These are phyloP conservation scores for Phalacrocorax carbo DNA, from an alignment of 2,113 vertebrate genomes.

Conservation along the genomic window DNA sequence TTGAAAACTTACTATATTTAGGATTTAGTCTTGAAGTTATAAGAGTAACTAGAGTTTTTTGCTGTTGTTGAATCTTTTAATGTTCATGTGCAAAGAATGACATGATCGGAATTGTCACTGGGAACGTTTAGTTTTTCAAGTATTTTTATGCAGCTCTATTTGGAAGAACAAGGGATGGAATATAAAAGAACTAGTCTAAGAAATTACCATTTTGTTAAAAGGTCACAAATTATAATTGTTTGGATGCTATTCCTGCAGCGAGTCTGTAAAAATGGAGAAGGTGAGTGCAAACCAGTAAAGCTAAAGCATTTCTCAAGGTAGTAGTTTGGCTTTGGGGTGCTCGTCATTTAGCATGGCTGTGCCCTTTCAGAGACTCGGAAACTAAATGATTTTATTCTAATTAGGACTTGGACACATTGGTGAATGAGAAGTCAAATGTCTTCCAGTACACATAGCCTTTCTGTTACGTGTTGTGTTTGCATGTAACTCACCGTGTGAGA, in stretches of 20 bases:
- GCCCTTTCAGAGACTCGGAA: background rate
- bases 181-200: background rate
- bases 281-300: background rate
- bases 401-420: background rate
- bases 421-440: background rate
- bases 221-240: background rate
- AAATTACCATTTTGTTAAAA: background rate
- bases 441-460: background rate
- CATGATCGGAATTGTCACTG: slow-evolving; percentile 19
- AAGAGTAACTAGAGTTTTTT: background rate
- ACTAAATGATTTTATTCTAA: background rate
- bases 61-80: slow-evolving; percentile 34
- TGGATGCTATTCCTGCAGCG: background rate
- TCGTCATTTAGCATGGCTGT: background rate
- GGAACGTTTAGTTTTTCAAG: slow-evolving; percentile 38
- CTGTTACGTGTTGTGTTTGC: background rate
- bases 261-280: background rate
- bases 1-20: slow-evolving; percentile 12
- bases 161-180: background rate
- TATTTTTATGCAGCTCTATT: slow-evolving; percentile 23
- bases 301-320: background rate
- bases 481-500: background rate
- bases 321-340: background rate
- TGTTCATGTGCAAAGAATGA: background rate
- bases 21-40: background rate